Evolutionary conservation across 2,797 vertebrate genomes (phyloP), one percentile per base, ranked within the genome.

Genomic region (Aulostomus chinensis): DNA sequence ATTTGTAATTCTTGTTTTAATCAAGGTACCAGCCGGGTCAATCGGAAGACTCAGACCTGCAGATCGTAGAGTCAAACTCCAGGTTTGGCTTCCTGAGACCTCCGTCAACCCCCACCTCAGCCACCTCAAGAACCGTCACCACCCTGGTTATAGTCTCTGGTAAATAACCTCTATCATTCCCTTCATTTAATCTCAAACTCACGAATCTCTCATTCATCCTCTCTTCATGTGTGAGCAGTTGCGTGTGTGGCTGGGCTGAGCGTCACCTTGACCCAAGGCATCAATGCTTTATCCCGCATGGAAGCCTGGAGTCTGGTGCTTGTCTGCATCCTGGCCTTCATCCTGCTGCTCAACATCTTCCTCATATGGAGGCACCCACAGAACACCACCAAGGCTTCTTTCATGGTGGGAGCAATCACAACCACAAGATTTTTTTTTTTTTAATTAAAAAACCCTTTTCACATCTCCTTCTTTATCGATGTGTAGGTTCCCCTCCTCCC

Each of bases 291-390:
- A 50, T 0, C 0, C 1, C 37, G 28, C 0, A 2, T 45, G 17
- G 80, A 83, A 40, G 50, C 67, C 5, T 93, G 93, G 93, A 92
- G 88, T 58, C 33, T 94, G 14, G 32, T 58, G 4, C 62, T 93
- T 33, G 82, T 84, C 46, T 70, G 84, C 35, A 33, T 88, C 55
- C 59, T 94, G 4, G 56, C 59, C 38, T n/a, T 86, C 9, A 40
- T 87, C 11, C 22, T 93, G 34, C 0, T 72, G 9, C 16, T 91
- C 36, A 59, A 57, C 10, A 17, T 78, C 7, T 13, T 86, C n/a
- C 18, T 94, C 42, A 86, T 94, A 73, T 93, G 90, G 92, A 91
- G 85, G 58, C 92, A 94, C 13, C 94, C 93, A 16, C 91, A 94
- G 76, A 94, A 89, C 65, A 18, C 3, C 48, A 67, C 69, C 18